phyloP scores from a whole-genome alignment of 2,888 invertebrate species.

The Lycia hirtaria region DNA sequence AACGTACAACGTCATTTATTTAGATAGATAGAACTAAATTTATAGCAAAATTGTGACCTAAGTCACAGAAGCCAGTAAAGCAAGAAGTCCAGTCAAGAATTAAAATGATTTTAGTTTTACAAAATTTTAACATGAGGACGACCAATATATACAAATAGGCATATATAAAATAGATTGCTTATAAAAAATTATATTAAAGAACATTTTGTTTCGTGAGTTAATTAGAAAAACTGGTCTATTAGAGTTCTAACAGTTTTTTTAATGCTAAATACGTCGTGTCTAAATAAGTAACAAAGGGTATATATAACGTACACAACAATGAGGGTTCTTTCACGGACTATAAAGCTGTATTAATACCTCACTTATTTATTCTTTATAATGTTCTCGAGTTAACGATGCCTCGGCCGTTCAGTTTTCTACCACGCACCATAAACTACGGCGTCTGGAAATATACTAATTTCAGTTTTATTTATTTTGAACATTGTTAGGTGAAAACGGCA shows the following conservation, averaged over 20 bases:
- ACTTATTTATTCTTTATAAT: conserved; percentile 81
- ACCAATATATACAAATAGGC: too few species aligned
- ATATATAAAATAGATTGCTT: too few species aligned
- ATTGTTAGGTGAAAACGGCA: neutral
- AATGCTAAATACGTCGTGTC: conserved; percentile 60
- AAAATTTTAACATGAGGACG: too few species aligned
- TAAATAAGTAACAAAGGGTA: conserved; percentile 60
- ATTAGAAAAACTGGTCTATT: conserved; percentile 41
- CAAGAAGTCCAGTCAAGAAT: too few species aligned
- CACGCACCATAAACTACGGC: conserved; percentile 79
- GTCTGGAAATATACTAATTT: conserved; percentile 66
- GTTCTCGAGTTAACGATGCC: conserved; percentile 82
- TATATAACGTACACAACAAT: conserved; percentile 68
- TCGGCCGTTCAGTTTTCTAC: conserved; percentile 74
- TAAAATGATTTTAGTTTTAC: too few species aligned
- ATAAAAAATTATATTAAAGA: too few species aligned
- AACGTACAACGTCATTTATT: too few species aligned
- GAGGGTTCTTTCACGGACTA: conserved; percentile 80
- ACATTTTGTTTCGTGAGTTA: conserved; percentile 19
- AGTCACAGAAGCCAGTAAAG: too few species aligned
- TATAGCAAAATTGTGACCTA: too few species aligned
- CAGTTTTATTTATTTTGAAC: conserved; percentile 65
- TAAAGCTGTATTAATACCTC: conserved; percentile 79
- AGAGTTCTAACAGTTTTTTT: conserved; percentile 53
- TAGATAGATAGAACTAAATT: too few species aligned